These are phyloP conservation scores for Cottus gobio DNA, from an alignment of 2,113 vertebrate genomes.

Conservation along the genomic window DNA sequence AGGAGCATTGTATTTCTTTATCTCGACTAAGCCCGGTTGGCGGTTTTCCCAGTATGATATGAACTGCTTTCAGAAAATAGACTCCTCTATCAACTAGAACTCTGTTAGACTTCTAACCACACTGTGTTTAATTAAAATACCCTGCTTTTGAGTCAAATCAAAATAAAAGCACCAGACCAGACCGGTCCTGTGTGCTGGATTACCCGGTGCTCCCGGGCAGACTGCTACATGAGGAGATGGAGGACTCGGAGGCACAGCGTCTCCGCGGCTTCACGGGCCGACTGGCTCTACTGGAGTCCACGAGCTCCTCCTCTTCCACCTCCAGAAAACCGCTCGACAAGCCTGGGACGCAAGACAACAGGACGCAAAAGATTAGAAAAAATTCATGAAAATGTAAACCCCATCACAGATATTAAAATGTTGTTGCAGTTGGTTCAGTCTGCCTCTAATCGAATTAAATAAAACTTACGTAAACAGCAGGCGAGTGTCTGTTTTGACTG, in stretches of 20 bases:
- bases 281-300: slow-evolving; percentile 65
- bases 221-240: slow-evolving; percentile 94
- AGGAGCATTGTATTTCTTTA: not conserved
- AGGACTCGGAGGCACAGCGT: slow-evolving; percentile 96
- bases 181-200: not conserved
- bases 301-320: slow-evolving; percentile 80
- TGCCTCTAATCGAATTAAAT: not conserved
- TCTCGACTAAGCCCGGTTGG: not conserved
- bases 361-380: not conserved
- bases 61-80: not conserved
- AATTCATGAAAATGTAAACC: not conserved
- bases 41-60: not conserved
- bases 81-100: no score
- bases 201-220: slow-evolving; percentile 92
- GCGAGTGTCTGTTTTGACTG: slow-evolving; percentile 6
- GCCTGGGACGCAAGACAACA: slow-evolving; percentile 75
- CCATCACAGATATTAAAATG: not conserved
- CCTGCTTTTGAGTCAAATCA: not conserved
- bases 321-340: slow-evolving; percentile 91
- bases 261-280: slow-evolving; percentile 88
- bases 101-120: no score
- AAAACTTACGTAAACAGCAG: slow-evolving; percentile 9
- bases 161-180: not conserved
- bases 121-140: not conserved
- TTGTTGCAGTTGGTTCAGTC: not conserved